Evolutionary conservation across 2,888 invertebrate species (phyloP), one percentile per base, ranked within the genome.

Genomic region (Phymatocera aterrima): DNA sequence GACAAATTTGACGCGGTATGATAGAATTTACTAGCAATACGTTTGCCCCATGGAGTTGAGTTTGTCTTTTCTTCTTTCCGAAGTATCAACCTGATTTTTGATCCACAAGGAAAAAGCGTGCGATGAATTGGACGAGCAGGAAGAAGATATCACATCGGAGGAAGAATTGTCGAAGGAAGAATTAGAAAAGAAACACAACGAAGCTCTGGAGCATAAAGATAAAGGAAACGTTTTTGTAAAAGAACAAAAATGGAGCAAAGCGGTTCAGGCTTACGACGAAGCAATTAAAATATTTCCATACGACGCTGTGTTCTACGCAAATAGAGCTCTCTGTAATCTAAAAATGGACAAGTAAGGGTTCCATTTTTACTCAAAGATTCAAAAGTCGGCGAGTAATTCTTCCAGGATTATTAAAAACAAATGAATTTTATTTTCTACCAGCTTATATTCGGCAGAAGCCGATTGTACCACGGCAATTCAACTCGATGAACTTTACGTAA

Each of bases 221-320:
- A 93, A 94, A 92, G 99, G 99, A 24, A 99, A 99, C 90, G 92
- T 91, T 83, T 94, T 93, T 88, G 97, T 98, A 24, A 95, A 95
- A 85, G 89, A 92, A 46, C 93, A 95, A 83, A 94, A 97, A 86
- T 99, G 96, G 94, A 93, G 94, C 31, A 95, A 96, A 82, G 99
- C 99, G 0, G 95, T 98, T 79, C 91, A 93, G 5, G 96, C 96
- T 88, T 99, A 99, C 89, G 95, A 94, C 57, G 94, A 95, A 87
- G 99, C 99, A 0, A 97, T 99, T 51, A 94, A 96, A 79, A 90
- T 95, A 78, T 96, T 96, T 85, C 93, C 95, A 8, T 93, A 94
- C 88, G 94, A 97, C 89, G 94, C 97, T 1, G 93, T 96, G 15
- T 96, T 96, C 87, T 97, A 94, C 86, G 96, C 97, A 0, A 98